A percentile compares a stretch with the other conserved stretches of the same genome.
Conservation (phyloP, 2,113 vertebrate genomes). For the rat (Rattus norvegicus) region DNA sequence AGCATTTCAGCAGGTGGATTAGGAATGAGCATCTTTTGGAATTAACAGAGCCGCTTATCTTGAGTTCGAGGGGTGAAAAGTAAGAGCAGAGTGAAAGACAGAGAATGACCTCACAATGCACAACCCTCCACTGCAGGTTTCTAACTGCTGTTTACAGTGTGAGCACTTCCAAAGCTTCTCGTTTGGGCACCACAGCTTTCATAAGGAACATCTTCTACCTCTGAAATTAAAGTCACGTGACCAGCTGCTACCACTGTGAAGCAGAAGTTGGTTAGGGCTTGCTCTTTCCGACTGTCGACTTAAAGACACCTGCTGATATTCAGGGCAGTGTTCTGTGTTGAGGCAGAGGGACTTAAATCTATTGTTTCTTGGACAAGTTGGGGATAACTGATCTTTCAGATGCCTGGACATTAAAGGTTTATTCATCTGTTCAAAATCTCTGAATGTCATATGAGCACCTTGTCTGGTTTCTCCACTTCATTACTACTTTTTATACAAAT, state of each 20-base stretch:
- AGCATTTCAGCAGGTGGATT: neutral
- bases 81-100: neutral
- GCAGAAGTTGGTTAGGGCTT: neutral
- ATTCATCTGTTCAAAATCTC: neutral
- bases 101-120: conserved; percentile 10
- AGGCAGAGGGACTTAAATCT: neutral
- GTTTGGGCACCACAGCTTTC: neutral
- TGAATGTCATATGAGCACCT: neutral
- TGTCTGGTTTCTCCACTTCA: neutral
- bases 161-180: neutral
- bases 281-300: neutral
- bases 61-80: neutral
- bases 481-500: conserved; percentile 25
- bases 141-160: neutral
- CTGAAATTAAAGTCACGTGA: conserved; percentile 1
- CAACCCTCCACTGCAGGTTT: conserved; percentile 15
- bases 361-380: conserved; percentile 30
- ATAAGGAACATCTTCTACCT: neutral
- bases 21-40: neutral
- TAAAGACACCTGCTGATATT: neutral
- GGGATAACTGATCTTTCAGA: neutral
- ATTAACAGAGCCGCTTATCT: neutral
- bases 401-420: conserved; percentile 17
- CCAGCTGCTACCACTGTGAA: conserved; percentile 38
- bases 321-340: neutral